A percentile compares a stretch with the other conserved stretches of the same genome.
These are phyloP conservation scores for Tangara arthus DNA, from an alignment of 2,797 vertebrate genomes.

Conservation along the genomic window DNA sequence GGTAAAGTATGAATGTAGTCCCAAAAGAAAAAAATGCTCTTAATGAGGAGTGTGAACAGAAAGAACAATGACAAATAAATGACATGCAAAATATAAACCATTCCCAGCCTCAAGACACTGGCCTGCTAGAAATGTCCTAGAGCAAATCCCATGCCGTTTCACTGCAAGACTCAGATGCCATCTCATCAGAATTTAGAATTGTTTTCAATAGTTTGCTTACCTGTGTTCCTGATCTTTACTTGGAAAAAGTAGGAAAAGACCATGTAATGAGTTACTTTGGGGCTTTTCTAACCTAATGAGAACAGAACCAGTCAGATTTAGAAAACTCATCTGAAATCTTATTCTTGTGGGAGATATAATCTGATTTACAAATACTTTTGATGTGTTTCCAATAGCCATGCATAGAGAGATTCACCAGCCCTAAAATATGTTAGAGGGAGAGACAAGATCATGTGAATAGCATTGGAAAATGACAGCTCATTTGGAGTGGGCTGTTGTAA, in stretches of 20 bases:
- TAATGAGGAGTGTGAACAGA: background rate
- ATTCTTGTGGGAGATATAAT: background rate
- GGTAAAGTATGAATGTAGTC: background rate
- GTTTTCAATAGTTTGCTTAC: background rate
- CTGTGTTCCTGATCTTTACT: background rate
- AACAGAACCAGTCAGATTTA: background rate
- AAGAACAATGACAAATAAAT: slow-evolving; percentile 50
- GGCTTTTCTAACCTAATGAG: background rate
- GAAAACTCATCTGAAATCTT: background rate
- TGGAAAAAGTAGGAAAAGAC: background rate
- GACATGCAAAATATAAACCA: slow-evolving; percentile 16
- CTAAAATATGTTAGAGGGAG: background rate
- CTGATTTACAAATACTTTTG: background rate
- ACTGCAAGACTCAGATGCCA: background rate
- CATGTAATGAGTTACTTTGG: background rate
- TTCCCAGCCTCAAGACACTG: background rate
- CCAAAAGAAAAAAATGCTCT: background rate
- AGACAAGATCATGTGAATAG: background rate
- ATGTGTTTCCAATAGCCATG: background rate
- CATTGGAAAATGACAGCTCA: background rate
- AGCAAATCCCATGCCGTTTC: background rate
- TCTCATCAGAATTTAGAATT: background rate
- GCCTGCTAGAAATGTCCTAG: background rate
- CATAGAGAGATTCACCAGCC: background rate
- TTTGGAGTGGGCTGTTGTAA: background rate